phyloP scores from a whole-genome alignment of 2,113 vertebrate genomes.

The Muntiacus reevesi region DNA sequence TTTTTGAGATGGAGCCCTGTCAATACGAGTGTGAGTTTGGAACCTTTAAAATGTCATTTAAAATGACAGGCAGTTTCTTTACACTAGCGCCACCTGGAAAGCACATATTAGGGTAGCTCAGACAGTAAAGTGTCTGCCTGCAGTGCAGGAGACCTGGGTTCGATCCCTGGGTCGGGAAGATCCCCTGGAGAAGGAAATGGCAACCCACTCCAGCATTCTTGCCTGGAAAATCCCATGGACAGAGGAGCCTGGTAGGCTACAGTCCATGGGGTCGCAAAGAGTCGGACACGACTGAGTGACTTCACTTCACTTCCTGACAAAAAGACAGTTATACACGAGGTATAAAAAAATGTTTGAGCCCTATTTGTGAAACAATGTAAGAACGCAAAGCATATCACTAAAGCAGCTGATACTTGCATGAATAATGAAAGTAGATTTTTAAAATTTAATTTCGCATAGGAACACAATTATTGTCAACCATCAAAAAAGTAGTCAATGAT shows the following conservation, averaged over 20 bases:
- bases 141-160: no score
- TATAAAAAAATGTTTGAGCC: background rate
- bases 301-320: background rate
- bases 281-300: fast-evolving
- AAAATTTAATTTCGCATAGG: background rate
- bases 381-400: background rate
- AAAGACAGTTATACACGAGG: background rate
- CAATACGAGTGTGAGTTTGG: background rate
- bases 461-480: background rate
- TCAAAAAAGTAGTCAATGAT: background rate
- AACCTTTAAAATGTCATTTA: background rate
- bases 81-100: background rate
- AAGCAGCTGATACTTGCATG: background rate
- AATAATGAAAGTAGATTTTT: background rate
- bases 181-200: no score
- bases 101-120: background rate
- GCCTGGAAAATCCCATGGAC: no score
- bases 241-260: no score
- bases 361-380: background rate
- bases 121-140: no score
- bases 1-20: background rate
- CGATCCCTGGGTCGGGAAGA: no score
- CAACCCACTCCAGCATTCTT: no score
- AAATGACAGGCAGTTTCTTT: background rate
- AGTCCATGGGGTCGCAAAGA: no score